phyloP scores from a whole-genome alignment of 2,888 invertebrate species.

The Eupeodes latifasciatus region DNA sequence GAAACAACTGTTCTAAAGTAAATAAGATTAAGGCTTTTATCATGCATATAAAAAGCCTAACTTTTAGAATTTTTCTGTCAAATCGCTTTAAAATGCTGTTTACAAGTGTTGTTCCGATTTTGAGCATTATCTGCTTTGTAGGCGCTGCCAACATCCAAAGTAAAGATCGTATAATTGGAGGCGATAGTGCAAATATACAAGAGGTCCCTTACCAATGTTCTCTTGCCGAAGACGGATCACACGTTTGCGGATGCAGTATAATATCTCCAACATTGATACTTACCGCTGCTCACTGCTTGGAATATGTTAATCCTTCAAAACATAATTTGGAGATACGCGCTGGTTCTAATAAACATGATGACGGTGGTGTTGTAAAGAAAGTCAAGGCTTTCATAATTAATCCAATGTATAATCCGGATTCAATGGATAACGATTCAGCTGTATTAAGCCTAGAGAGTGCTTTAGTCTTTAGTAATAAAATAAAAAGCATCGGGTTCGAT shows the following conservation, averaged over 20 bases:
- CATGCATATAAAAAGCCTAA: background rate
- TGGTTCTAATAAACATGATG: background rate
- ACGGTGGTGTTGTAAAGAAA: conserved; percentile 7
- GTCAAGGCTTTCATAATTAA: background rate
- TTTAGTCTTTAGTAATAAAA: background rate
- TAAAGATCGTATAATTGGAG: background rate
- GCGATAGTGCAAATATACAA: background rate
- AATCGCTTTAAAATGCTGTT: background rate
- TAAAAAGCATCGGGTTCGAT: background rate
- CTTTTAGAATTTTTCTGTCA: background rate
- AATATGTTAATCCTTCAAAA: background rate
- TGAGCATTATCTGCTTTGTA: background rate
- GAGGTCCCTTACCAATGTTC: background rate
- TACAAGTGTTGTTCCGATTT: background rate
- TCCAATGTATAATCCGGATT: background rate
- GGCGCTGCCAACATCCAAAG: background rate
- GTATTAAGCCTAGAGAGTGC: background rate
- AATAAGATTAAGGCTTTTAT: background rate
- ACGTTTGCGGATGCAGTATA: conserved; percentile 22
- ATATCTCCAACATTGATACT: background rate
- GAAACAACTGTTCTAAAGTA: background rate
- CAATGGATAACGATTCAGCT: conserved; percentile 4
- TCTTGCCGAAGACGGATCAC: background rate
- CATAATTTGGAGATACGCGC: background rate
- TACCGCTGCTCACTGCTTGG: conserved; percentile 12